Evolutionary conservation across 2,888 invertebrate species (phyloP).

Genomic region (Ochropleura plecta): DNA sequence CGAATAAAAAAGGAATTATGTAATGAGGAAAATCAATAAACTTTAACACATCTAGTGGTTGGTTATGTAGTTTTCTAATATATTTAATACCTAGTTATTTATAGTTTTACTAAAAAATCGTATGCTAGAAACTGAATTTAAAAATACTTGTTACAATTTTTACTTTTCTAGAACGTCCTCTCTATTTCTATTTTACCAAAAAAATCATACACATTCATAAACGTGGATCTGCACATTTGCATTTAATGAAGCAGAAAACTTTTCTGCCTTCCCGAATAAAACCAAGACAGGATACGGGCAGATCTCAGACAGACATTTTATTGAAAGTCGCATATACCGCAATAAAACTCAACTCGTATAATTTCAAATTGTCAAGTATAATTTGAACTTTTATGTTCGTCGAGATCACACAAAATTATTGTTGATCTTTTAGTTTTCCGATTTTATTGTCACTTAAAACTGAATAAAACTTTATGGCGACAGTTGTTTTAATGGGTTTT

Average conservation of each 20-base stretch:
- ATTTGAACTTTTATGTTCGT: slow-evolving; percentile 63
- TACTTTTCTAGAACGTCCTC: not conserved
- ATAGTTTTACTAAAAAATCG: not conserved
- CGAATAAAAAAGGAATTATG: not conserved
- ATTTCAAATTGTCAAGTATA: slow-evolving; percentile 62
- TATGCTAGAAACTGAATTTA: not conserved
- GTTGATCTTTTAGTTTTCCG: slow-evolving; percentile 65
- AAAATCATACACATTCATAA: slow-evolving; percentile 36
- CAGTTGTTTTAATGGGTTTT: slow-evolving; percentile 60
- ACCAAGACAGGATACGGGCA: slow-evolving; percentile 41
- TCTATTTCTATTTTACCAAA: not conserved
- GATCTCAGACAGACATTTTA: slow-evolving; percentile 61
- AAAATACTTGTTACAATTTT: not conserved
- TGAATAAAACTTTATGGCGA: slow-evolving; percentile 66
- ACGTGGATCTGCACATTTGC: slow-evolving; percentile 42
- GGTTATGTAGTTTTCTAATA: no score
- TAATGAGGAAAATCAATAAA: not conserved
- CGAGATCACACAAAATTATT: slow-evolving; percentile 62
- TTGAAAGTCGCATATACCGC: slow-evolving; percentile 60
- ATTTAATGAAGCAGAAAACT: slow-evolving; percentile 43
- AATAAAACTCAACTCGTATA: slow-evolving; percentile 62
- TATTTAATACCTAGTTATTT: no score
- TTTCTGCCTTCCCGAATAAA: slow-evolving; percentile 30
- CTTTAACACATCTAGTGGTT: not conserved
- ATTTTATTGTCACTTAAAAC: slow-evolving; percentile 75